Conservation (phyloP, 2,888 invertebrate genomes). For the Willowsia nigromaculata region DNA sequence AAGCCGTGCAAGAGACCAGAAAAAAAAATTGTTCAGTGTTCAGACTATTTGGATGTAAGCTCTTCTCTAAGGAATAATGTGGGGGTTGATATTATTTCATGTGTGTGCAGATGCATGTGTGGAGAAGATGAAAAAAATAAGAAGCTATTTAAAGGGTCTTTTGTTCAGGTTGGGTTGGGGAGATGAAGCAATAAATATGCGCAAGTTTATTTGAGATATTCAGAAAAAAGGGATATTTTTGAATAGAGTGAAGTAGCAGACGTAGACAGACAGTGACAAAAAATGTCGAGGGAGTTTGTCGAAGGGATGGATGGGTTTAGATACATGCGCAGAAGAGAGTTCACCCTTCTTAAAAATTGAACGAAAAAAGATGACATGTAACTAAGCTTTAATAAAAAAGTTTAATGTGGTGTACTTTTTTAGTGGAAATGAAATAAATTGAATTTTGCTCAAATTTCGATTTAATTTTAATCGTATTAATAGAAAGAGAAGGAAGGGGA, state of each 20-base stretch:
- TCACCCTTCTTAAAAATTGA: not conserved
- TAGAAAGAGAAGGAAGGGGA: not conserved
- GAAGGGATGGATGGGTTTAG: constrained; percentile 30
- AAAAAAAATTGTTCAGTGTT: too few species aligned
- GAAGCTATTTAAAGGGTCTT: constrained; percentile 25
- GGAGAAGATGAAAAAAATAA: not conserved
- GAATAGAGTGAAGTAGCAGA: not conserved
- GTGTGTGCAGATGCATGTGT: not conserved
- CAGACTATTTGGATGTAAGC: too few species aligned
- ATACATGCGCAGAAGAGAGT: not conserved
- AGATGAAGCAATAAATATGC: not conserved
- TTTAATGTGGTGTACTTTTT: not conserved
- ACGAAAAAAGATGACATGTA: not conserved
- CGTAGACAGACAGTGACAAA: not conserved
- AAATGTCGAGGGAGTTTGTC: not conserved
- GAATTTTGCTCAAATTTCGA: not conserved
- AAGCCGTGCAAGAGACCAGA: not conserved
- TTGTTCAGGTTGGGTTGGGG: not conserved
- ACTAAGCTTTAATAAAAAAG: not conserved
- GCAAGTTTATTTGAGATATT: not conserved
- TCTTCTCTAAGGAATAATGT: not conserved
- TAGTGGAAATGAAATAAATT: not conserved
- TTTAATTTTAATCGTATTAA: not conserved
- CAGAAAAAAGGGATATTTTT: too few species aligned
- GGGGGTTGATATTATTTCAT: not conserved